A percentile compares a stretch with the other conserved stretches of the same genome.
Evolutionary conservation across 2,888 invertebrate species (phyloP).

Genomic region (Amorpha juglandis): DNA sequence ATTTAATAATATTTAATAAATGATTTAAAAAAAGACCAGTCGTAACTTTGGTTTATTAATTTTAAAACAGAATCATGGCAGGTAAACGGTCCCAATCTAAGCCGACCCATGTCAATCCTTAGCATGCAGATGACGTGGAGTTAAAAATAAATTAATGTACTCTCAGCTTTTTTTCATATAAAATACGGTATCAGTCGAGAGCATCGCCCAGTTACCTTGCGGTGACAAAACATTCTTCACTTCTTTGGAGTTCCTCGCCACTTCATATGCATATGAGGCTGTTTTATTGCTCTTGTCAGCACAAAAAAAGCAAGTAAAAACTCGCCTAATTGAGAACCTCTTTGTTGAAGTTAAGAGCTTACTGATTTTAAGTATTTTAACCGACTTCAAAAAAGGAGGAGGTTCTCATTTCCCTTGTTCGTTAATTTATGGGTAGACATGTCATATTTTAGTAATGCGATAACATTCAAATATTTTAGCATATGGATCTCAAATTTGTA

Average conservation of each 20-base stretch:
- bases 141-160: constrained; percentile 14
- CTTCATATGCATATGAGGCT: constrained; percentile 65
- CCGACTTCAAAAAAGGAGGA: no score
- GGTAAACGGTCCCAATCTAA: not conserved
- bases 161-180: constrained; percentile 2
- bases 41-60: not conserved
- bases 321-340: no score
- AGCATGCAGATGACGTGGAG: constrained; percentile 10
- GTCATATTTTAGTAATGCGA: not conserved
- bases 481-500: no score
- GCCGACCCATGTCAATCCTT: constrained; percentile 7
- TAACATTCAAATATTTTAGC: not conserved
- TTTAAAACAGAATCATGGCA: constrained; percentile 1
- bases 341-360: no score
- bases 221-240: constrained; percentile 59
- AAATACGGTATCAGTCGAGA: constrained; percentile 34
- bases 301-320: no score
- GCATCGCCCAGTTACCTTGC: constrained; percentile 57
- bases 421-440: not conserved
- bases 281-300: constrained; percentile 73
- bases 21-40: not conserved
- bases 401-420: not conserved
- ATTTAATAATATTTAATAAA: not conserved
- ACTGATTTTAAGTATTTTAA: not conserved
- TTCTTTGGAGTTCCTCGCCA: constrained; percentile 49